phyloP scores from a whole-genome alignment of 2,797 vertebrate genomes.

The Clarias laeviceps region DNA sequence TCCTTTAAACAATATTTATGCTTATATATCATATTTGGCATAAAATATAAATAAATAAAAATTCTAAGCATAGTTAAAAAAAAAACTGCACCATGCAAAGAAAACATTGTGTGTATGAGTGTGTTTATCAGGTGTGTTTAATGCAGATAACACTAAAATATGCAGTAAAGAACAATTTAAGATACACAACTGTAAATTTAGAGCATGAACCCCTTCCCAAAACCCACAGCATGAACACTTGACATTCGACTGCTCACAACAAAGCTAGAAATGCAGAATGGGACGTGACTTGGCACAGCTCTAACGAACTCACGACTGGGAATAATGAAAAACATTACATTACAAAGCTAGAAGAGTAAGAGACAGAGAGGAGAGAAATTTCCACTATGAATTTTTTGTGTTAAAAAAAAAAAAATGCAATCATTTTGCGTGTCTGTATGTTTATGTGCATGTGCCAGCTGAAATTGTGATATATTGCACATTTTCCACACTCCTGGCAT shows the following conservation, averaged over 20 bases:
- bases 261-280: not conserved
- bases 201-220: not conserved
- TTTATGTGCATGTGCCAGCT: too few relatives aligned
- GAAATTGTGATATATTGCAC: too few relatives aligned
- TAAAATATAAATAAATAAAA: too few relatives aligned
- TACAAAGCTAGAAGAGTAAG: slow-evolving; percentile 24
- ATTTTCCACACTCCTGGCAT: not conserved
- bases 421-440: too few relatives aligned
- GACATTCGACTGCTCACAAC: not conserved
- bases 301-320: slow-evolving; percentile 12
- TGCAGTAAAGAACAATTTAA: not conserved
- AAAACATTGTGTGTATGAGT: too few relatives aligned
- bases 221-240: not conserved
- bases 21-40: too few relatives aligned
- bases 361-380: not conserved
- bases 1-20: too few relatives aligned
- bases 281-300: not conserved
- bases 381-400: too few relatives aligned
- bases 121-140: not conserved
- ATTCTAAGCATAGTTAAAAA: too few relatives aligned
- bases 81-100: too few relatives aligned
- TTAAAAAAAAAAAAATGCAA: too few relatives aligned
- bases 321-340: slow-evolving; percentile 40
- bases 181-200: not conserved
- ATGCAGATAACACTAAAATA: not conserved